phyloP scores from a whole-genome alignment of 2,113 vertebrate species.

The Leptobrachium ailaonicum region DNA sequence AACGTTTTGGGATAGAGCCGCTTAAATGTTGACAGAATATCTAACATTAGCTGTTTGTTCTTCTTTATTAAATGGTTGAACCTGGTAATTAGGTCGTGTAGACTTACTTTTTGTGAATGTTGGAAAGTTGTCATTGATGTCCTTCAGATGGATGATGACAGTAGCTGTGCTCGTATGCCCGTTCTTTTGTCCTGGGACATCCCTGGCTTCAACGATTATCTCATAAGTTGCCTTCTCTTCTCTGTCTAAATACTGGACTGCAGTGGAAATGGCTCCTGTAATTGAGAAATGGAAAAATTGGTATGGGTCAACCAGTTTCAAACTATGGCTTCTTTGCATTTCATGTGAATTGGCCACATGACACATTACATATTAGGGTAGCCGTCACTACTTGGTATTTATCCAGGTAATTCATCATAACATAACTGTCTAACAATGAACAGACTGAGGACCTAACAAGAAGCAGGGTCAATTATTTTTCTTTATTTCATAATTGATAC shows the following conservation, averaged over 20 bases:
- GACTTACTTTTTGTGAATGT: conserved; percentile 78
- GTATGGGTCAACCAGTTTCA: neutral
- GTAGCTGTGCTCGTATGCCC: conserved; percentile 77
- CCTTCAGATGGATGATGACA: conserved; percentile 75
- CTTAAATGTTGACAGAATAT: too few species aligned
- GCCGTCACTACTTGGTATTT: too few species aligned
- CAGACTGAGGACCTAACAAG: too few species aligned
- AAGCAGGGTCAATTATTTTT: too few species aligned
- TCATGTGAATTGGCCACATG: too few species aligned
- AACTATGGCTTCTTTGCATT: neutral
- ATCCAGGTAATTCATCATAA: too few species aligned
- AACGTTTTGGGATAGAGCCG: too few species aligned
- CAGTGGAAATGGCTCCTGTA: conserved; percentile 74
- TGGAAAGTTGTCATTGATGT: conserved; percentile 89
- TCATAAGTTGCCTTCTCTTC: conserved; percentile 75
- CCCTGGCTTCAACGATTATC: conserved; percentile 80
- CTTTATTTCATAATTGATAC: too few species aligned
- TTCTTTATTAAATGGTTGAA: too few species aligned
- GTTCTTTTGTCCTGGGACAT: conserved; percentile 63
- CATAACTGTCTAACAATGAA: too few species aligned
- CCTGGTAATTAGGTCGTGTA: neutral
- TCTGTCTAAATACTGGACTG: conserved; percentile 75
- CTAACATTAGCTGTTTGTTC: too few species aligned
- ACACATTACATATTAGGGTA: too few species aligned
- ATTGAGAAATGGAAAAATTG: conserved; percentile 36